phyloP scores from a whole-genome alignment of 2,113 vertebrate species.

The Epinephelus cyanopodus region DNA sequence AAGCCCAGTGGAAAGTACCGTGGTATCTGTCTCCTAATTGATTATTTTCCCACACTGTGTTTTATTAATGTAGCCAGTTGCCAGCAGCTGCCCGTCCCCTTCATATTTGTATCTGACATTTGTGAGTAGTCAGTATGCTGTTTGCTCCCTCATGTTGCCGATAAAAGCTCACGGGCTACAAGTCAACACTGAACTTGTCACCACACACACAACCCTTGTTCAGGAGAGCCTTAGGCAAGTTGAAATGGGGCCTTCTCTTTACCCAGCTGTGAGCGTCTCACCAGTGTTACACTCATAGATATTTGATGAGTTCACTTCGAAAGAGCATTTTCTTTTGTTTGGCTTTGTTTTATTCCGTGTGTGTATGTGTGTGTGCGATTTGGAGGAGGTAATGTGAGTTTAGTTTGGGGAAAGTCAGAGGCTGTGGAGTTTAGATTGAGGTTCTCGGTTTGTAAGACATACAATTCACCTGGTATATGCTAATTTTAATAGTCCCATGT shows the following conservation, averaged over 20 bases:
- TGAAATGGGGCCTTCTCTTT: not conserved
- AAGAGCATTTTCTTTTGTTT: not conserved
- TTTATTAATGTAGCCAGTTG: not conserved
- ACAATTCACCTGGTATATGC: no score
- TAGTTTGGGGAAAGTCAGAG: not conserved
- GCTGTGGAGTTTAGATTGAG: not conserved
- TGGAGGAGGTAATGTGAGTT: not conserved
- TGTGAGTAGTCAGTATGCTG: conserved; percentile 1
- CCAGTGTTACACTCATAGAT: conserved; percentile 28
- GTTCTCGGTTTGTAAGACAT: not conserved
- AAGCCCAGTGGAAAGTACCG: not conserved
- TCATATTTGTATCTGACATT: not conserved
- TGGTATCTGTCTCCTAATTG: not conserved
- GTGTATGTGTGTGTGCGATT: not conserved
- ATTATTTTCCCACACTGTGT: conserved; percentile 20
- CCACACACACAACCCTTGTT: not conserved
- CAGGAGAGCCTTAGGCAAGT: conserved; percentile 1
- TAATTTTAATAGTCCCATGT: not conserved
- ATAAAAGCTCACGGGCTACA: not conserved
- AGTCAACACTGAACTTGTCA: not conserved
- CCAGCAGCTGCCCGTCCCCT: not conserved
- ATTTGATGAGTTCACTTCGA: conserved; percentile 38
- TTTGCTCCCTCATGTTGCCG: not conserved
- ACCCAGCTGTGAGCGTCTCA: not conserved
- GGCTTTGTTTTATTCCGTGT: not conserved